Evolutionary conservation across 1,140 invertebrate genomes (phyloP).

Genomic region (Drosophila ercepeae): DNA sequence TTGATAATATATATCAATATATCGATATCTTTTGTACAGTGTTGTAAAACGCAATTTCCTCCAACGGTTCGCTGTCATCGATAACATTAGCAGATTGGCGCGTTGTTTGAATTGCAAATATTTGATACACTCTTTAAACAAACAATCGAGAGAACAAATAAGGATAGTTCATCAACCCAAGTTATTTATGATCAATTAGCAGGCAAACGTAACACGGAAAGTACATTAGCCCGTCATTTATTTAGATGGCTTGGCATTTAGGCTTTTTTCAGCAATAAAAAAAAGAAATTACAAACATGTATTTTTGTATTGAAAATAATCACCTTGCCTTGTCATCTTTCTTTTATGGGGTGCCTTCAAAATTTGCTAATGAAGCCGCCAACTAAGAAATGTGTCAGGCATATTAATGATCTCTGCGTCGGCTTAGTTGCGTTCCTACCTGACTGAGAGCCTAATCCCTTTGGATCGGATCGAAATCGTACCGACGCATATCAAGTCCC

Average conservation of each 20-base stretch:
- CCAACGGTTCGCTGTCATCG: too few species aligned
- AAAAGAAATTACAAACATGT: neutral
- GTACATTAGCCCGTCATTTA: slow-evolving; percentile 9
- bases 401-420: slow-evolving; percentile 59
- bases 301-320: slow-evolving; percentile 30
- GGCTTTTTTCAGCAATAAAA: neutral
- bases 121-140: neutral
- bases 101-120: neutral
- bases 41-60: too few species aligned
- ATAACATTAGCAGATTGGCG: neutral
- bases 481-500: neutral
- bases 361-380: slow-evolving; percentile 30
- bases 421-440: slow-evolving; percentile 22
- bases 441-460: slow-evolving; percentile 1
- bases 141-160: neutral
- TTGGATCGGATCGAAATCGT: neutral
- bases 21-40: neutral
- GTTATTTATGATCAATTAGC: slow-evolving; percentile 1
- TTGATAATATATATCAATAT: too few species aligned
- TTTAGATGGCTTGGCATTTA: neutral
- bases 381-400: slow-evolving; percentile 55
- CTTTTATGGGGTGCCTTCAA: slow-evolving; percentile 22
- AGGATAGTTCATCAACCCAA: neutral
- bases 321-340: slow-evolving; percentile 9
- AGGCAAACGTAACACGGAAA: slow-evolving; percentile 7